Evolutionary conservation across 2,113 vertebrate species (phyloP), one percentile per base, ranked within the genome.

Genomic region (Pelmatolapia mariae): DNA sequence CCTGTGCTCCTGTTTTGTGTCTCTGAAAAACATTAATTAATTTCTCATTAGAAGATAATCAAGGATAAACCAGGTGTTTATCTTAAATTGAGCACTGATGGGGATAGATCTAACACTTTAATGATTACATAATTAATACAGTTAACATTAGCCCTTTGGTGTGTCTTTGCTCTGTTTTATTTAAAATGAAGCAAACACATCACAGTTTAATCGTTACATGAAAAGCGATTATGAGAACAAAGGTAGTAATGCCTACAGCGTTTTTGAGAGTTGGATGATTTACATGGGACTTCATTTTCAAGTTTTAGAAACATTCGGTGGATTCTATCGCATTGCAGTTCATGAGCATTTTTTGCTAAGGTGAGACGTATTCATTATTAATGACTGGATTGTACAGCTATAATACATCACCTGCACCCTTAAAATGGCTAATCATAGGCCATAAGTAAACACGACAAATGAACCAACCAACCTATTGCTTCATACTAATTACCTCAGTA

Each of bases 371-470:
- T 95, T 82, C 86, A 94, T 95, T 95, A 94, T 95, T 94, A 92
- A 94, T 93, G 93, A 87, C 87, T 84, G 83, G 91, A 89, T 90
- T 79, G 61, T 50, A 86, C 90, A 84, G 90, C 88, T 85, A 93
- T 88, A 91, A 94, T 95, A 92, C 85, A 94, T 94, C 94, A 94
- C 90, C 94, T 92, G 86, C 91, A 86, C 90, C 91, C 92, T 91
- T 89, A 89, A 92, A 87, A 93, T 91, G 68, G 89, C 89, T 94
- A 94, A 96, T 96, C 92, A 96, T 90, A 87, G 93, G 86, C 91
- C 91, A 95, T 94, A 96, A 95, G 94, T 95, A 95, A 95, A 92
- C 92, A 88, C 88, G 92, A 96, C 94, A 96, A 96, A 96, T 96
- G 87, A 94, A 95, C 89, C 90, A 90, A 85, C 90, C 59, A 83